Evolutionary conservation across 2,888 invertebrate genomes (phyloP).

Genomic region (Mesochorus sp.): DNA sequence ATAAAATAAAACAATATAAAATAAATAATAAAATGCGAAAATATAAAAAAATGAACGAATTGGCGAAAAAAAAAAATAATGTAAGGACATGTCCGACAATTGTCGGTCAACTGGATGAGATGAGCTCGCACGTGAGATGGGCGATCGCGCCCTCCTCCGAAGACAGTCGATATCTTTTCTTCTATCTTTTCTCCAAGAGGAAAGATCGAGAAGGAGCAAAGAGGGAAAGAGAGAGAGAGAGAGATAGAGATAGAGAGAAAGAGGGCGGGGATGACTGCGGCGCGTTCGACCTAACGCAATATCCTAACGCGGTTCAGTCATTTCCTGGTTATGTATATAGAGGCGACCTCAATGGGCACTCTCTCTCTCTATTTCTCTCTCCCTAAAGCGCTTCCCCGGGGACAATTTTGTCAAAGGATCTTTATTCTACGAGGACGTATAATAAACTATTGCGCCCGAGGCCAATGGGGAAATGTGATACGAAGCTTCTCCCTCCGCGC

Average conservation of each 20-base stretch:
- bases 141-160: no score
- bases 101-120: no score
- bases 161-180: background rate
- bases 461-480: slow-evolving; percentile 78
- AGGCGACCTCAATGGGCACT: slow-evolving; percentile 34
- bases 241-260: slow-evolving; percentile 26
- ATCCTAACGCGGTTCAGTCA: slow-evolving; percentile 81
- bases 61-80: no score
- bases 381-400: slow-evolving; percentile 79
- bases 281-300: slow-evolving; percentile 78
- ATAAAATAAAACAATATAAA: no score
- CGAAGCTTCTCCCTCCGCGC: slow-evolving; percentile 55
- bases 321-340: slow-evolving; percentile 76
- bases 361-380: slow-evolving; percentile 43
- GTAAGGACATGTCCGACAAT: no score
- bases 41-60: no score
- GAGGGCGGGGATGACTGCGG: slow-evolving; percentile 54
- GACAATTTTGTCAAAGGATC: slow-evolving; percentile 82
- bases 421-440: slow-evolving; percentile 81
- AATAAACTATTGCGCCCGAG: slow-evolving; percentile 78
- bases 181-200: no score
- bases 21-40: no score
- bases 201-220: background rate
- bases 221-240: background rate
- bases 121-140: no score